Base-by-base conservation (phyloP, 2,797 vertebrate species). In the Sus cebifrons region DNA sequence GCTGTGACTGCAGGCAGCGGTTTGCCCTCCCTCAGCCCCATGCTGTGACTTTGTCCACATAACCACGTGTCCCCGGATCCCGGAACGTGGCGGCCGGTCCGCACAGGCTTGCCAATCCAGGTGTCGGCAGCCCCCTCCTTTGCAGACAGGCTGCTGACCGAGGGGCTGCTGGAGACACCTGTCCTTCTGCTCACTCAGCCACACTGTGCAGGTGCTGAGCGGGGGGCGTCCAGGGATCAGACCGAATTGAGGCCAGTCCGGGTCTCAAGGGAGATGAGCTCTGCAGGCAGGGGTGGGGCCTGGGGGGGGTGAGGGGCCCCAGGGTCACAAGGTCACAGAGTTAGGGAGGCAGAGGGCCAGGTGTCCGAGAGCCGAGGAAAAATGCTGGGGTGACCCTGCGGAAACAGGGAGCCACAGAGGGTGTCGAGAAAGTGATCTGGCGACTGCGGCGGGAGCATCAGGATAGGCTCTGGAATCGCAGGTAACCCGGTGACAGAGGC, bases 191-290 rank as follows among this genome's bases (percentile, higher is more conserved):
- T 23, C 5, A 9, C 81, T 67, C 11, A 0, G 62, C 58, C 17
- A 0, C 0, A 0, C 78, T 25, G 4, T 17, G 54, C 73, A 65
- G 1, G 2, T 13, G 10, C 40, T 64, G 29, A 88, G 21, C 4
- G 3, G 70, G 27, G 58, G 74, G 44, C 44, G 44, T 49, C 44
- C 44, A 49, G 44, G 18, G 25, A 49, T 3, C 5, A 49, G 14
- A 36, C 13, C 25, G 1, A 25, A 29, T 10, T 58, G 17, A 36
- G 52, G 32, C 29, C 2, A 8, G 23, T 60, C 54, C 54, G 13
- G 78, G 56, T 60, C 86, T 62, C 58, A 40, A 58, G 62, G 81
- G 21, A 25, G 27, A 44, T 3, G 44, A 29, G 44, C 44, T 54
- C 14, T 49, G 64, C 65, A 68, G 20, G 44, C 6, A 14, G 36